These are phyloP conservation scores for Mizuhopecten yessoensis DNA, from an alignment of 1,140 invertebrate species.

Conservation along the genomic window DNA sequence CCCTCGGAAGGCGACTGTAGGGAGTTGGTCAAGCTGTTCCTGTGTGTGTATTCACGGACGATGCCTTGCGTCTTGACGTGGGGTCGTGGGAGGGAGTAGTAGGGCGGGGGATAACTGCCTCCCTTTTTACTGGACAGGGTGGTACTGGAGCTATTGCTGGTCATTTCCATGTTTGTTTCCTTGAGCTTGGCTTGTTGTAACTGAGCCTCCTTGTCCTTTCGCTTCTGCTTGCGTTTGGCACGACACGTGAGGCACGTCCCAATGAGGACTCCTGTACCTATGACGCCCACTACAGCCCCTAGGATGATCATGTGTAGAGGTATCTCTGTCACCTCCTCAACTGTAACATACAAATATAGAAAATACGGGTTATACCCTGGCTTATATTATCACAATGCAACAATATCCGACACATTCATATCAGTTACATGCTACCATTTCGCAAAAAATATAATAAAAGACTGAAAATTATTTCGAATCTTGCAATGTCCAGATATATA, in stretches of 20 bases:
- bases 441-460: too few relatives aligned
- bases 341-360: conserved; percentile 21
- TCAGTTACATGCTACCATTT: too few relatives aligned
- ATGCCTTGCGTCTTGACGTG: conserved; percentile 45
- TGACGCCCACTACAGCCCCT: conserved; percentile 69
- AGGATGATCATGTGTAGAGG: conserved; percentile 68
- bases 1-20: conserved; percentile 59
- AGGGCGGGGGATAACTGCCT: conserved; percentile 50
- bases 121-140: conserved; percentile 63
- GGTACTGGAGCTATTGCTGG: conserved; percentile 62
- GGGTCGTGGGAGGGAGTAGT: conserved; percentile 53
- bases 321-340: conserved; percentile 38
- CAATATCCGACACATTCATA: too few relatives aligned
- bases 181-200: conserved; percentile 59
- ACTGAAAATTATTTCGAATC: too few relatives aligned
- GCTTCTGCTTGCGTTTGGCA: conserved; percentile 52
- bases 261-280: conserved; percentile 67
- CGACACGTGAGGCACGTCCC: conserved; percentile 66
- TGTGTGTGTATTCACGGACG: conserved; percentile 59
- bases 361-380: not conserved
- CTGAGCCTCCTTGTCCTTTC: conserved; percentile 64
- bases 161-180: conserved; percentile 67
- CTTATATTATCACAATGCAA: not conserved
- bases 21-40: conserved; percentile 70
- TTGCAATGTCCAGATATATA: too few relatives aligned